Conservation (phyloP, 2,113 vertebrate genomes). For the Bettongia penicillata region DNA sequence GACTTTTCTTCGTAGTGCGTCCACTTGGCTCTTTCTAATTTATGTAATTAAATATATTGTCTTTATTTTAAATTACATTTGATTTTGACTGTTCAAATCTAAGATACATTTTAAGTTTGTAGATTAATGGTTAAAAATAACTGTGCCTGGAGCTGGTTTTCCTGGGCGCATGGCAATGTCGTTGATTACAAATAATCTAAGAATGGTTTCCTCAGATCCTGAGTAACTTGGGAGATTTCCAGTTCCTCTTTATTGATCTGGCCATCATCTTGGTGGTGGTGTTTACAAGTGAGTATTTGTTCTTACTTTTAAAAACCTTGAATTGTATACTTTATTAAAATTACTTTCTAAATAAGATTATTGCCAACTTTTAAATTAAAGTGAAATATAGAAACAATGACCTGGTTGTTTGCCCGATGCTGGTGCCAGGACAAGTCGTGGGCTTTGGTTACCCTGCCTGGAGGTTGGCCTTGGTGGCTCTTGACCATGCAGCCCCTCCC, state of each 20-base stretch:
- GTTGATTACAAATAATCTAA: conserved; percentile 34
- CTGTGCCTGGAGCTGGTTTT: background rate
- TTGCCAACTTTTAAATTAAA: background rate
- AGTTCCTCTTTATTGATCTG: conserved; percentile 99
- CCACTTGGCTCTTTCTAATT: background rate
- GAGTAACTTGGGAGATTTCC: conserved; percentile 97
- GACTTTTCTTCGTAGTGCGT: background rate
- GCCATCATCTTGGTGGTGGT: conserved; percentile 97
- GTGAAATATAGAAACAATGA: too few species aligned
- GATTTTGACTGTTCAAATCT: background rate
- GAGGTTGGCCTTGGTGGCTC: too few species aligned
- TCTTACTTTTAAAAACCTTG: background rate
- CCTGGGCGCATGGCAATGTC: conserved; percentile 3
- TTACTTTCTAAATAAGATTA: background rate
- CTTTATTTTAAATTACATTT: background rate
- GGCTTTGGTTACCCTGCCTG: too few species aligned
- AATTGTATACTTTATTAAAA: background rate
- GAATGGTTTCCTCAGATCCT: conserved; percentile 87
- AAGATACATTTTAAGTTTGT: conserved; percentile 51
- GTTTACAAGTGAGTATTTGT: conserved; percentile 95
- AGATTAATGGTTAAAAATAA: background rate
- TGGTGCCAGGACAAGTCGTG: background rate
- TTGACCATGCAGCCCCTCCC: too few species aligned
- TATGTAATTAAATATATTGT: background rate
- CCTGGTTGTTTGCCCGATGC: background rate